Conservation (phyloP, 2,888 invertebrate species). For the Pecten maximus region DNA sequence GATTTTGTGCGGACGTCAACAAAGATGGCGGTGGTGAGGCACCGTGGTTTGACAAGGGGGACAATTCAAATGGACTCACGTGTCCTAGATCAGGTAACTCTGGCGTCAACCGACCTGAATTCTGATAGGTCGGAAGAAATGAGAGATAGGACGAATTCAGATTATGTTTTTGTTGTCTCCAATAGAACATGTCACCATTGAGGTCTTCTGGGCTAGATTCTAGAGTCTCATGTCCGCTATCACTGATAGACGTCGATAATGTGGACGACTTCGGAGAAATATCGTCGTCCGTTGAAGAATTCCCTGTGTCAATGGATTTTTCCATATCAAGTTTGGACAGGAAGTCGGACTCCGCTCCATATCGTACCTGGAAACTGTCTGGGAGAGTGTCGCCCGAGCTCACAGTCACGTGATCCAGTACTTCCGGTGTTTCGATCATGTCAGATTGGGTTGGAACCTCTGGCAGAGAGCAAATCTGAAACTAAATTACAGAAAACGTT, state of each 20-base stretch:
- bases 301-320: background rate
- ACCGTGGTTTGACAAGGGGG: slow-evolving; percentile 40
- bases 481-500: background rate
- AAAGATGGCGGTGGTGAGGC: background rate
- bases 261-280: background rate
- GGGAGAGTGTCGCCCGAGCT: background rate
- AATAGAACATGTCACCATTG: background rate
- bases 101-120: slow-evolving; percentile 37
- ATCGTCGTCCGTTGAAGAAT: background rate
- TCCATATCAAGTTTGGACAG: background rate
- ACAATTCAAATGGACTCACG: slow-evolving; percentile 50
- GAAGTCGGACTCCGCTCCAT: background rate
- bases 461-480: slow-evolving; percentile 15
- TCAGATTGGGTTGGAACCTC: background rate
- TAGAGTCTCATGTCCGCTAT: slow-evolving; percentile 62
- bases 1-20: background rate
- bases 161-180: background rate
- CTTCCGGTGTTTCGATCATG: background rate
- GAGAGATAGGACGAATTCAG: slow-evolving; percentile 37
- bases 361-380: background rate
- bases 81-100: slow-evolving; percentile 52
- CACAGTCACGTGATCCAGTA: background rate
- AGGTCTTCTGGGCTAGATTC: slow-evolving; percentile 54
- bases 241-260: slow-evolving; percentile 33
- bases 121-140: background rate